Percentiles rank a stretch among this genome's conserved stretches.
Evolutionary conservation across 1,140 invertebrate species (phyloP).

Genomic region (Polypedilum vanderplanki): DNA sequence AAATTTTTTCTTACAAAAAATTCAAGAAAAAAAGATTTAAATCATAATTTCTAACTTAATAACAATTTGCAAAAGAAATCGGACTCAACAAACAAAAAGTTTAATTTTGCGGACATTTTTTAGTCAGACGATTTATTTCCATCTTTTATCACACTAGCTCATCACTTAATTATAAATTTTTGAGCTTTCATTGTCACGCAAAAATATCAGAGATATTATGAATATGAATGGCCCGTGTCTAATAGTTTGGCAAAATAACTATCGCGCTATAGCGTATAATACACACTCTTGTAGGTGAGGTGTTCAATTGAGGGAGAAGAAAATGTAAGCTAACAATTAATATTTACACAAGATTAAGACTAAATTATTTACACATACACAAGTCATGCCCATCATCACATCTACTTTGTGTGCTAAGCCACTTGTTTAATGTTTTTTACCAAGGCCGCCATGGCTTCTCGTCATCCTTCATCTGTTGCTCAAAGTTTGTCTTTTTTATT

Average conservation of each 20-base stretch:
- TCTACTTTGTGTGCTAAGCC: not conserved
- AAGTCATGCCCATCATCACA: not conserved
- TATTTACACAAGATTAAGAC: slow-evolving; percentile 3
- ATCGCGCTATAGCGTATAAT: not conserved
- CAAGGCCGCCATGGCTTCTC: slow-evolving; percentile 63
- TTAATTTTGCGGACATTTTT: too few species aligned
- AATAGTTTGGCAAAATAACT: slow-evolving; percentile 12
- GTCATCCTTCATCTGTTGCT: slow-evolving; percentile 46
- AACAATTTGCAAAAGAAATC: too few species aligned
- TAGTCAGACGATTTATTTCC: too few species aligned
- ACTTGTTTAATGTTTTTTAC: slow-evolving; percentile 48
- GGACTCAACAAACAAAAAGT: too few species aligned
- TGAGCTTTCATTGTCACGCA: slow-evolving; percentile 9
- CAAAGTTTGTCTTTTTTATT: slow-evolving; percentile 52
- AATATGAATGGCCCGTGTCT: slow-evolving; percentile 16
- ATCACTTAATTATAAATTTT: not conserved
- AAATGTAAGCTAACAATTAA: not conserved
- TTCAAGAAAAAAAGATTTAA: too few species aligned
- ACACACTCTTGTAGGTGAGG: too few species aligned
- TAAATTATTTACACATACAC: not conserved
- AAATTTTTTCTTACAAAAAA: too few species aligned
- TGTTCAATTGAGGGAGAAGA: too few species aligned
- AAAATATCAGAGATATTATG: not conserved
- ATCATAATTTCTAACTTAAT: too few species aligned
- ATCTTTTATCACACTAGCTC: not conserved